Evolutionary conservation across 2,113 vertebrate species (phyloP).

Genomic region (Epinephelus lanceolatus): DNA sequence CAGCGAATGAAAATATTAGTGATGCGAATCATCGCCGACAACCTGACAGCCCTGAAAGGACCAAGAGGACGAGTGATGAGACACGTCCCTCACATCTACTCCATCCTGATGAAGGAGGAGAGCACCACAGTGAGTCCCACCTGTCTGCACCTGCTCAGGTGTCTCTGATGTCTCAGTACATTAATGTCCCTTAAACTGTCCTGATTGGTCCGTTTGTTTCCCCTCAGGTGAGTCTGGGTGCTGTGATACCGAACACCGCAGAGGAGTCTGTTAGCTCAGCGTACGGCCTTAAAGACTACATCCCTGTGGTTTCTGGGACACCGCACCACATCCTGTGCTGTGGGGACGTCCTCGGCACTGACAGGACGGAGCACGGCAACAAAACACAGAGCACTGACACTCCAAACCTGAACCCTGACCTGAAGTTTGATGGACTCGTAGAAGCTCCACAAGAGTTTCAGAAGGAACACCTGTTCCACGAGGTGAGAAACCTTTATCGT

Average conservation of each 20-base stretch:
- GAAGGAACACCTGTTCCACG: slow-evolving; percentile 1
- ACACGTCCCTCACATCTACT: not conserved
- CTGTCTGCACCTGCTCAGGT: not conserved
- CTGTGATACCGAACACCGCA: not conserved
- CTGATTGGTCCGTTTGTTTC: not conserved
- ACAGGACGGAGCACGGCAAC: not conserved
- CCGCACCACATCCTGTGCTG: not conserved
- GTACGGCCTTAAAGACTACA: not conserved
- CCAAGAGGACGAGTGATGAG: slow-evolving; percentile 2
- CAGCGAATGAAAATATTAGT: not conserved
- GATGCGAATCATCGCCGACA: slow-evolving; percentile 7
- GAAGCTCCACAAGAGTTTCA: slow-evolving; percentile 2
- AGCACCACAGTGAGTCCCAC: not conserved
- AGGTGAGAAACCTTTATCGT: not conserved
- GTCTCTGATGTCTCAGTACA: too few relatives aligned
- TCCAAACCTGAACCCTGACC: not conserved
- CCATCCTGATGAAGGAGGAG: not conserved
- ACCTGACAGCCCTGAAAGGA: not conserved
- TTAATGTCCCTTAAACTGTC: not conserved
- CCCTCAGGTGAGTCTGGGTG: slow-evolving; percentile 3
- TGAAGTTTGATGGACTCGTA: not conserved
- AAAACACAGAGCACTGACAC: not conserved
- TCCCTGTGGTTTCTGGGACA: not conserved
- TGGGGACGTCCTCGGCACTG: not conserved
- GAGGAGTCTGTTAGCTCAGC: not conserved